Base-by-base conservation (phyloP, 2,113 vertebrate genomes). In the Corynorhinus townsendii region DNA sequence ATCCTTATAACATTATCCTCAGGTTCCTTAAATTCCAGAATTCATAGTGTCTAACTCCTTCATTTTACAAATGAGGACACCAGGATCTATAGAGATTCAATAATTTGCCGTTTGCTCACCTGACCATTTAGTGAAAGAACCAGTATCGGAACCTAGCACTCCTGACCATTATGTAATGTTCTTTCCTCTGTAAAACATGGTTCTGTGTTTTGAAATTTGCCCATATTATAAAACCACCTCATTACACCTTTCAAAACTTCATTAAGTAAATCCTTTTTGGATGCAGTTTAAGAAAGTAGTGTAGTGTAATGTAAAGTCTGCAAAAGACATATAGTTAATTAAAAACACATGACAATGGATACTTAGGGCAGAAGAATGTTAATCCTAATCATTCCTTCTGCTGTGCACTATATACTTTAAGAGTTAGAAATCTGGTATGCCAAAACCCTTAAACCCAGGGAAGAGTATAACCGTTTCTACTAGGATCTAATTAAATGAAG, bases 11-110 rank as follows among this genome's bases (percentile, higher is more conserved):
- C 22, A 84, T 72, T 52, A 93, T 87, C 35, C 26, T 93, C 7
- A 45, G 62, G 14, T 79, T 56, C 15, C 71, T 96, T 88, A 82
- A 80, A 90, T 90, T 90, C 90, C 87, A 52, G 38, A 93, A 87
- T 88, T 72, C 22, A 59, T 49, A 11, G 30, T 72, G 16, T 77
- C 83, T 77, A 90, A 79, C 5, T 73, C n/a, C 40, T 73, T 68
- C 24, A 35, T 59, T 94, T 90, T 87, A 73, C 33, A 82, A 71
- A 75, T 40, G 85, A 86, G 56, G 43, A 75, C 15, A 69, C 28
- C 2, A 71, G 40, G 26, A 16, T 83, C 45, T 89, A 49, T 5
- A 20, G 35, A 90, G 14, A 33, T 33, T 86, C 56, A 90, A 33
- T 49, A 66, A 52, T 15, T 90, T 87, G 7, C n/a, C 26, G n/a